Percentiles rank a stretch among this genome's conserved stretches.
phyloP scores from a whole-genome alignment of 2,797 vertebrate species.

The Chelonia mydas region DNA sequence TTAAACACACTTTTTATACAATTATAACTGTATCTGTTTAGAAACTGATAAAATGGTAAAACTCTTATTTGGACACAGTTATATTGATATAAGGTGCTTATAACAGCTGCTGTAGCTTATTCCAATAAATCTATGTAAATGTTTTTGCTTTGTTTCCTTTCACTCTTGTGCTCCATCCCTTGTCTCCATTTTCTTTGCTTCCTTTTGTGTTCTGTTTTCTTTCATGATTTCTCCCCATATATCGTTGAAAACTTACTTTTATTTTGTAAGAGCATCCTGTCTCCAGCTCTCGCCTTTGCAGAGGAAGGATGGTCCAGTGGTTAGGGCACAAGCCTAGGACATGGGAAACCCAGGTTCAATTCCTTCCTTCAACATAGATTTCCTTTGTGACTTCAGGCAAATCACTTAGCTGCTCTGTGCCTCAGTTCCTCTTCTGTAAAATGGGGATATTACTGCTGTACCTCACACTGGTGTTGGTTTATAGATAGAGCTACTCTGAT shows the following conservation, averaged over 20 bases:
- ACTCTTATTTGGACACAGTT: not conserved
- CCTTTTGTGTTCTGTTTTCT: not conserved
- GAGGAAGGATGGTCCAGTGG: not conserved
- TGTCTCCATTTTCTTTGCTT: not conserved
- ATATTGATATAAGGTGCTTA: not conserved
- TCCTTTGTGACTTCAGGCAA: not conserved
- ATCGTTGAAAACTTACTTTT: not conserved
- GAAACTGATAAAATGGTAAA: not conserved
- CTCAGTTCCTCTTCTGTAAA: not conserved
- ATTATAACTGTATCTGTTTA: not conserved
- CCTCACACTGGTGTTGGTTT: not conserved
- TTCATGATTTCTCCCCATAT: not conserved
- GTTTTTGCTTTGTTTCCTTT: not conserved
- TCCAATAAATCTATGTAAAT: not conserved
- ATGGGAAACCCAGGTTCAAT: not conserved
- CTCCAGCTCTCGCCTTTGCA: not conserved
- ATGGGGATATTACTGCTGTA: not conserved
- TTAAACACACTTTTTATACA: not conserved
- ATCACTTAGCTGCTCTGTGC: not conserved
- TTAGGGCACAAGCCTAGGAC: not conserved
- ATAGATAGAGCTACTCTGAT: not conserved
- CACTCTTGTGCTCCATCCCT: not conserved
- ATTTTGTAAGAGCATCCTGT: not conserved
- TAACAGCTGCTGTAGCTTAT: not conserved
- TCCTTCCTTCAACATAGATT: not conserved